Percentiles rank a stretch among this genome's conserved stretches.
Evolutionary conservation across 2,797 vertebrate species (phyloP).

Genomic region (Scomberomorus guttatus): DNA sequence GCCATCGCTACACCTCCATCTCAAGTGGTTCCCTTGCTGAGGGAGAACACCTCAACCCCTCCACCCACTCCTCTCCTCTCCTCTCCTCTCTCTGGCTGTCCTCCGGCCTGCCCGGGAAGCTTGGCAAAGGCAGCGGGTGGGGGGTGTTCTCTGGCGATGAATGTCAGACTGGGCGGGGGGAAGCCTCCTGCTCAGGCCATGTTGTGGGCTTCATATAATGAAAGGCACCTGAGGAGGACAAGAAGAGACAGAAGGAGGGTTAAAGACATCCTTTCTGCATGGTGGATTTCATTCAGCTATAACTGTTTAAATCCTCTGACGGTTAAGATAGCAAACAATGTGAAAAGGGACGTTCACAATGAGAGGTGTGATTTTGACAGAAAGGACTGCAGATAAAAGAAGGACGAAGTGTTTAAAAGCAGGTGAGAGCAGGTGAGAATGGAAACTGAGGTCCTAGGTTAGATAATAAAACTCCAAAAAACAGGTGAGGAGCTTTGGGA

Average conservation of each 20-base stretch:
- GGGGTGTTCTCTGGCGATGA: constrained; percentile 64
- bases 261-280: constrained; percentile 26
- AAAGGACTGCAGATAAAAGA: not conserved
- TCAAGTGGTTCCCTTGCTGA: constrained; percentile 36
- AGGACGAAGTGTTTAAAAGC: constrained; percentile 22
- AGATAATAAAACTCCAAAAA: constrained; percentile 46
- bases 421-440: constrained; percentile 54
- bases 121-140: constrained; percentile 50
- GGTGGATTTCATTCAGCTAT: constrained; percentile 15
- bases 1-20: constrained; percentile 51
- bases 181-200: constrained; percentile 88
- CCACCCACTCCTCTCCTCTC: constrained; percentile 31
- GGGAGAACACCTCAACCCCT: constrained; percentile 44
- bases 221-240: constrained; percentile 96
- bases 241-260: constrained; percentile 79
- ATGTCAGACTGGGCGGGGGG: constrained; percentile 64
- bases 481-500: constrained; percentile 50
- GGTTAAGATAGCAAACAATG: constrained; percentile 1
- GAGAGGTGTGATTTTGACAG: constrained; percentile 12
- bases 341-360: constrained; percentile 28
- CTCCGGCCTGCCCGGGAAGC: constrained; percentile 34
- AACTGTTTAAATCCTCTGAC: constrained; percentile 15
- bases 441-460: constrained; percentile 26
- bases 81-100: constrained; percentile 35
- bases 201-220: constrained; percentile 96